These are phyloP conservation scores for Strigops habroptila DNA, from an alignment of 2,113 vertebrate species.

Conservation along the genomic window DNA sequence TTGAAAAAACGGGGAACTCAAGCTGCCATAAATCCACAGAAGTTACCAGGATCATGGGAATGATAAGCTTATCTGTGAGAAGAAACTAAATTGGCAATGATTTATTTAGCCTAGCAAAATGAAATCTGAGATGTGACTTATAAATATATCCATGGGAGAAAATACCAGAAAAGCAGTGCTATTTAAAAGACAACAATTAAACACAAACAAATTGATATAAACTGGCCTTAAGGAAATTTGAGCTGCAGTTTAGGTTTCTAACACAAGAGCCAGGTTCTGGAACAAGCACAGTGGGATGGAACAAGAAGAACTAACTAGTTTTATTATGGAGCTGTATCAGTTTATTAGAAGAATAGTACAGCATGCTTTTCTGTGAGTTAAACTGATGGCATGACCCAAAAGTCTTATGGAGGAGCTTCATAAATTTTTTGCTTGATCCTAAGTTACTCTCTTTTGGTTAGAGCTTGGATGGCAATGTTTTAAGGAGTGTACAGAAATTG, in stretches of 20 bases:
- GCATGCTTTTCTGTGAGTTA: neutral
- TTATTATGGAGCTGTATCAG: neutral
- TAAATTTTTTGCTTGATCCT: neutral
- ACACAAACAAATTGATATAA: neutral
- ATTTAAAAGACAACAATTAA: conserved; percentile 24
- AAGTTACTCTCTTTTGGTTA: neutral
- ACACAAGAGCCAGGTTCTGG: neutral
- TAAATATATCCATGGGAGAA: conserved; percentile 39
- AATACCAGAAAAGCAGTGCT: neutral
- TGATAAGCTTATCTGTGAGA: conserved; percentile 22
- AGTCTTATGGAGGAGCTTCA: neutral
- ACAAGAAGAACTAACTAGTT: neutral
- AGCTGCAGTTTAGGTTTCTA: neutral
- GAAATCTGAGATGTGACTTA: conserved; percentile 40
- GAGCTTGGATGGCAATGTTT: neutral
- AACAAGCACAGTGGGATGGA: neutral
- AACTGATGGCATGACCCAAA: neutral
- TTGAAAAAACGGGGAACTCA: neutral
- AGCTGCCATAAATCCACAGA: neutral
- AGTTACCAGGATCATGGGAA: conserved; percentile 32
- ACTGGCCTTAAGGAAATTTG: neutral
- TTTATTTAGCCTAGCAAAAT: conserved; percentile 51
- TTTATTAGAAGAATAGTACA: neutral
- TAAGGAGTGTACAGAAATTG: neutral
- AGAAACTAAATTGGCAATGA: neutral